These are phyloP conservation scores for Drosophila tani DNA, from an alignment of 1,140 invertebrate genomes.

Conservation along the genomic window DNA sequence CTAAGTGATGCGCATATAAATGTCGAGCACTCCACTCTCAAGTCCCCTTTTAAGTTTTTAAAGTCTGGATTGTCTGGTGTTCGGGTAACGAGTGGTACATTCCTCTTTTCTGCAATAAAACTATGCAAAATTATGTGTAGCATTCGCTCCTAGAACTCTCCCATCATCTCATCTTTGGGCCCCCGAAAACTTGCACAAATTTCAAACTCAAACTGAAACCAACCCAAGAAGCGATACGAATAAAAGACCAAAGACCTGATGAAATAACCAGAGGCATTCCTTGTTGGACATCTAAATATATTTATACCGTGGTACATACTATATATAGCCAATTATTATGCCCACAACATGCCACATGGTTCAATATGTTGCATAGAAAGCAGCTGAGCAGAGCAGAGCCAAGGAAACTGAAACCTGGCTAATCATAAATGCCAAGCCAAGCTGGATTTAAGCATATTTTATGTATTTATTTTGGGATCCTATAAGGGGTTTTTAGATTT, in stretches of 20 bases:
- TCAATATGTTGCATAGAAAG: constrained; percentile 67
- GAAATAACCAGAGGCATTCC: constrained; percentile 45
- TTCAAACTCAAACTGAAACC: constrained; percentile 3
- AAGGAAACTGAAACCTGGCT: constrained; percentile 43
- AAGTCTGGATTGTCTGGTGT: constrained; percentile 43
- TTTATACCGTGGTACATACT: constrained; percentile 18
- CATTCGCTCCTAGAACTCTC: constrained; percentile 57
- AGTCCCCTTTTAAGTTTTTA: constrained; percentile 19
- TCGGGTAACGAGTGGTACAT: constrained; percentile 57
- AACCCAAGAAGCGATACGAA: constrained; percentile 5
- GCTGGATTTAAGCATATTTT: background rate
- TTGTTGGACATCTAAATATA: constrained; percentile 13
- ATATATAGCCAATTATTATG: constrained; percentile 77
- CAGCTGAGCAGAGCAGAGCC: constrained; percentile 45
- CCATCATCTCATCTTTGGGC: constrained; percentile 41
- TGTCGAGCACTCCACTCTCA: constrained; percentile 69
- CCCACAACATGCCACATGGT: constrained; percentile 54
- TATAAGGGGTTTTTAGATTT: background rate
- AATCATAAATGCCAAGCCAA: constrained; percentile 70
- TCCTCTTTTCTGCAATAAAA: constrained; percentile 69
- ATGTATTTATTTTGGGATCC: background rate
- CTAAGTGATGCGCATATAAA: constrained; percentile 82
- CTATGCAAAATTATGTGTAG: constrained; percentile 82
- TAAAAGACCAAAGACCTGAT: constrained; percentile 36
- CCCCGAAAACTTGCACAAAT: constrained; percentile 30